Conservation (phyloP, 1,140 invertebrate genomes). For the Bradysia coprophila region DNA sequence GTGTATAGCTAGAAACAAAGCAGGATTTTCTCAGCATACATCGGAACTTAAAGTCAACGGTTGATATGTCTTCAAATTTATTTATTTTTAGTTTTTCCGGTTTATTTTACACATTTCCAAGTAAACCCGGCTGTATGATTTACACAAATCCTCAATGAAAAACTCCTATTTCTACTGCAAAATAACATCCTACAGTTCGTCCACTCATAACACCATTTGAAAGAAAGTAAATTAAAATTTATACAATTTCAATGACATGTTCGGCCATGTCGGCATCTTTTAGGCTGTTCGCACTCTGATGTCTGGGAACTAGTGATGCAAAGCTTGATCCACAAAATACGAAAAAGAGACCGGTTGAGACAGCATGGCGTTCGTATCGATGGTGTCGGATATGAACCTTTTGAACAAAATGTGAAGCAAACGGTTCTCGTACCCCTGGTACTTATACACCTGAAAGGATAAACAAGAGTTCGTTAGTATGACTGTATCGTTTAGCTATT, state of each 20-base stretch:
- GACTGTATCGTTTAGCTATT: too few relatives aligned
- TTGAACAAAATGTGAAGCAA: too few relatives aligned
- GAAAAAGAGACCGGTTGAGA: too few relatives aligned
- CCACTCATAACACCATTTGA: slow-evolving; percentile 43
- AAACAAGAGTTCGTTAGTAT: too few relatives aligned
- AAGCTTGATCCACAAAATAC: slow-evolving; percentile 32
- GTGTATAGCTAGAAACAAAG: slow-evolving; percentile 33
- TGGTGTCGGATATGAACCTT: too few relatives aligned
- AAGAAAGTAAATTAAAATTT: too few relatives aligned
- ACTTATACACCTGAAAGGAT: too few relatives aligned
- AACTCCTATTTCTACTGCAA: too few relatives aligned
- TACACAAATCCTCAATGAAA: too few relatives aligned
- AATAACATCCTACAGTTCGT: slow-evolving; percentile 27
- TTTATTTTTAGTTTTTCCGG: slow-evolving; percentile 4
- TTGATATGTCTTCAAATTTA: slow-evolving; percentile 11
- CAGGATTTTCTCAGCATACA: slow-evolving; percentile 24
- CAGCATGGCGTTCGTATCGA: too few relatives aligned
- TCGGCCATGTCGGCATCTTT: slow-evolving; percentile 11
- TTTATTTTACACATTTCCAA: not conserved
- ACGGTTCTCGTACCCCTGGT: too few relatives aligned
- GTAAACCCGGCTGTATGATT: not conserved
- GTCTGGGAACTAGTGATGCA: slow-evolving; percentile 30
- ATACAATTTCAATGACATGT: slow-evolving; percentile 3
- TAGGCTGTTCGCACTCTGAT: slow-evolving; percentile 37
- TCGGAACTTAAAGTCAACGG: slow-evolving; percentile 37